These are phyloP conservation scores for Zosterops borbonicus DNA, from an alignment of 2,113 vertebrate species.

Conservation along the genomic window DNA sequence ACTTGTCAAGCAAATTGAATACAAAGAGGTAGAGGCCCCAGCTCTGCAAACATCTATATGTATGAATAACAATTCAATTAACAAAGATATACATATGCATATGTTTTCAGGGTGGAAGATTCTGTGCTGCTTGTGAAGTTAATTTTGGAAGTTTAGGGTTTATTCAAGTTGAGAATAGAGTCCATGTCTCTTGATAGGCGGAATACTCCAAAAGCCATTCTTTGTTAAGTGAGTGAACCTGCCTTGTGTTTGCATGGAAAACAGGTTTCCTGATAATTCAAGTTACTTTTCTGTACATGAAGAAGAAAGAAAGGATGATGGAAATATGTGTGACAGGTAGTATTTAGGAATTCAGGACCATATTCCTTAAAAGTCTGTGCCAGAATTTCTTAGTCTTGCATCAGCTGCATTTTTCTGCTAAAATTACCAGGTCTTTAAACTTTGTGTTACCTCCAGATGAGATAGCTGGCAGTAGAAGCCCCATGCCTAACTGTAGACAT, in stretches of 20 bases:
- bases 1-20: slow-evolving; percentile 28
- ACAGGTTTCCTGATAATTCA: neutral
- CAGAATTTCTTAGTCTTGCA: neutral
- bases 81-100: neutral
- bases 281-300: neutral
- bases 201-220: neutral
- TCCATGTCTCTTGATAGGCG: neutral
- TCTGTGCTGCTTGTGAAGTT: neutral
- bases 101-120: neutral
- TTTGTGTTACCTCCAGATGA: neutral
- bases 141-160: neutral
- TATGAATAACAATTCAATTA: slow-evolving; percentile 43
- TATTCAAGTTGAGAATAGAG: neutral
- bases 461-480: neutral
- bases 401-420: neutral
- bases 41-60: neutral
- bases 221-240: neutral
- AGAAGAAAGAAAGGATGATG: neutral
- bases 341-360: neutral
- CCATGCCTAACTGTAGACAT: accelerated
- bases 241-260: neutral
- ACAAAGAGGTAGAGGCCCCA: slow-evolving; percentile 14
- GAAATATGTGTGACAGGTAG: neutral
- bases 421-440: neutral
- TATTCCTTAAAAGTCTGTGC: neutral